phyloP scores from a whole-genome alignment of 2,888 invertebrate species.

The Melinopterus prodromus region DNA sequence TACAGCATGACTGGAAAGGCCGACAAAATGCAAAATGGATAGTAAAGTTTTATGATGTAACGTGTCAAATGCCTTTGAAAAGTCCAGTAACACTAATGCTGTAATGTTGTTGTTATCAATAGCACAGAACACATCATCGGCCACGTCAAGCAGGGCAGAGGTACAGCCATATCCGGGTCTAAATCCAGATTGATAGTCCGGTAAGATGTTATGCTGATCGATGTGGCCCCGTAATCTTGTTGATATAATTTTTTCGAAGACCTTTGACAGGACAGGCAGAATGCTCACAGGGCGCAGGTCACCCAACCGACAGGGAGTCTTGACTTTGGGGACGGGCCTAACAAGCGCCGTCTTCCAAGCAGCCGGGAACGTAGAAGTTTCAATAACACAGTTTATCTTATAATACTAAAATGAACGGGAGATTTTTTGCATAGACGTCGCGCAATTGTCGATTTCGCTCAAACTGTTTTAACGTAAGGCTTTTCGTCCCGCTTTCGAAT shows the following conservation, averaged over 20 bases:
- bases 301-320: neutral
- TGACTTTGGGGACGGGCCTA: neutral
- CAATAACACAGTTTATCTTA: neutral
- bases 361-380: neutral
- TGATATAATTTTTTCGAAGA: neutral
- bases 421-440: too few species aligned
- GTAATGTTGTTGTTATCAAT: neutral
- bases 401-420: too few species aligned
- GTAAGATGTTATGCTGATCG: neutral
- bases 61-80: conserved; percentile 4
- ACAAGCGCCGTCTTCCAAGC: neutral
- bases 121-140: neutral
- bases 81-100: neutral
- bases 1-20: neutral
- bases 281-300: neutral
- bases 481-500: too few species aligned
- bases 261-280: conserved; percentile 4
- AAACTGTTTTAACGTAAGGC: too few species aligned
- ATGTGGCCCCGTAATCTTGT: neutral
- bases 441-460: too few species aligned
- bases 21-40: neutral
- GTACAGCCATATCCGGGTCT: neutral
- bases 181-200: conserved; percentile 6
- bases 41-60: neutral
- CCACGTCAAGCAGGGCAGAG: neutral